Percentiles rank a stretch among this genome's conserved stretches.
Conservation (phyloP, 2,113 vertebrate species). For the Alexandromys fortis region DNA sequence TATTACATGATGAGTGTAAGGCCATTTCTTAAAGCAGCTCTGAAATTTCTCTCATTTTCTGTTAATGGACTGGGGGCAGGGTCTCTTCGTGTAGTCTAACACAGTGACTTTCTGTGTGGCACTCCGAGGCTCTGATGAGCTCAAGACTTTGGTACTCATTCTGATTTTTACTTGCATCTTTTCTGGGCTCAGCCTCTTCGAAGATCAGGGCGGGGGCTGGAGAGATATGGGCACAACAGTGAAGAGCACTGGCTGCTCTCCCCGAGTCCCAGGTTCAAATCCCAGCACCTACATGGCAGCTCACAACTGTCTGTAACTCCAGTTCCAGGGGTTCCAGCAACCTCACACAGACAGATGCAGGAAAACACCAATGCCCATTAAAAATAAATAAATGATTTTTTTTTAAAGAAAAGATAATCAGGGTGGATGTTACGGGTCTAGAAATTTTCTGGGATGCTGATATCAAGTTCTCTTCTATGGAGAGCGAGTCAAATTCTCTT, state of each 20-base stretch:
- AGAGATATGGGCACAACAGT: background rate
- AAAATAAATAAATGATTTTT: background rate
- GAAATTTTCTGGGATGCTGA: background rate
- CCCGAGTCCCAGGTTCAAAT: background rate
- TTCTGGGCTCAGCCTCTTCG: background rate
- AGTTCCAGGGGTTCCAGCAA: background rate
- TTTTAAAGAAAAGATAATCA: background rate
- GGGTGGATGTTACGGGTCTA: background rate
- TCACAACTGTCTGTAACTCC: background rate
- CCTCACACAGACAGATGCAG: background rate
- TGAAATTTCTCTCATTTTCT: conserved; percentile 74
- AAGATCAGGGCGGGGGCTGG: background rate
- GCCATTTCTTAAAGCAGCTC: conserved; percentile 69
- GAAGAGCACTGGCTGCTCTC: background rate
- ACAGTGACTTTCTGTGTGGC: background rate
- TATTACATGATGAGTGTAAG: conserved; percentile 64
- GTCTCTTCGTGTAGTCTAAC: conserved; percentile 42
- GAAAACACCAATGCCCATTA: background rate
- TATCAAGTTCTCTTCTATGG: conserved; percentile 38
- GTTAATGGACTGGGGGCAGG: conserved; percentile 74
- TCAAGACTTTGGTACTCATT: background rate
- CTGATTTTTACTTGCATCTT: conserved; percentile 6
- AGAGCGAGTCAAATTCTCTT: background rate
- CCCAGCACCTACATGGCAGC: background rate
- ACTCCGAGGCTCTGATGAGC: background rate